Evolutionary conservation across 2,888 invertebrate species (phyloP).

Genomic region (Panzeria rudis): DNA sequence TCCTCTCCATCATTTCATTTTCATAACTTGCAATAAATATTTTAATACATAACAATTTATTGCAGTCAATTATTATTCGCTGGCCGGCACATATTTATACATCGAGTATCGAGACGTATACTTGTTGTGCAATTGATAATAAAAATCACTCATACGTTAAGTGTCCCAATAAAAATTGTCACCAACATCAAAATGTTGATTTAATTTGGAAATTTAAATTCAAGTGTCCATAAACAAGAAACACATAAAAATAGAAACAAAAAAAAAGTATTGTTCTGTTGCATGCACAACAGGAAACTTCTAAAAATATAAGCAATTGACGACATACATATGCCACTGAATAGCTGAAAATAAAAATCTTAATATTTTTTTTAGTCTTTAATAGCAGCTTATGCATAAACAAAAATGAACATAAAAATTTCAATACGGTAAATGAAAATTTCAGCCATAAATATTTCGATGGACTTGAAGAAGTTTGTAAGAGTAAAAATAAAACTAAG

Average conservation of each 20-base stretch:
- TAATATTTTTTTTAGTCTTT: not conserved
- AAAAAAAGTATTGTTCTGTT: not conserved
- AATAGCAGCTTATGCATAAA: not conserved
- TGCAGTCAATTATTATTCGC: not conserved
- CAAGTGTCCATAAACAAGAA: not conserved
- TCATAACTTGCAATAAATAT: not conserved
- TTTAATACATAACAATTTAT: not conserved
- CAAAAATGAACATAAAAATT: not conserved
- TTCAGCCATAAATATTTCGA: not conserved
- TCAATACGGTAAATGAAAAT: not conserved
- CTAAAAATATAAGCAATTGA: not conserved
- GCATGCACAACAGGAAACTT: not conserved
- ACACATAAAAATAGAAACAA: not conserved
- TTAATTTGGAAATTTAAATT: not conserved
- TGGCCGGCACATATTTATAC: not conserved
- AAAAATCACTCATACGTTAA: slow-evolving; percentile 14
- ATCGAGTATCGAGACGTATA: not conserved
- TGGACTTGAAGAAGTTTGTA: not conserved
- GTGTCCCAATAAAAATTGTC: not conserved
- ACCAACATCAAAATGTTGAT: not conserved
- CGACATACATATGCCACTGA: slow-evolving; percentile 14
- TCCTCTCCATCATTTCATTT: not conserved
- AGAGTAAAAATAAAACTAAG: not conserved
- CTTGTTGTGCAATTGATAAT: not conserved
- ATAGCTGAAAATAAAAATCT: not conserved